Percentiles rank a stretch among this genome's conserved stretches.
Conservation (phyloP, 2,888 invertebrate species). For the Andrena marginata region DNA sequence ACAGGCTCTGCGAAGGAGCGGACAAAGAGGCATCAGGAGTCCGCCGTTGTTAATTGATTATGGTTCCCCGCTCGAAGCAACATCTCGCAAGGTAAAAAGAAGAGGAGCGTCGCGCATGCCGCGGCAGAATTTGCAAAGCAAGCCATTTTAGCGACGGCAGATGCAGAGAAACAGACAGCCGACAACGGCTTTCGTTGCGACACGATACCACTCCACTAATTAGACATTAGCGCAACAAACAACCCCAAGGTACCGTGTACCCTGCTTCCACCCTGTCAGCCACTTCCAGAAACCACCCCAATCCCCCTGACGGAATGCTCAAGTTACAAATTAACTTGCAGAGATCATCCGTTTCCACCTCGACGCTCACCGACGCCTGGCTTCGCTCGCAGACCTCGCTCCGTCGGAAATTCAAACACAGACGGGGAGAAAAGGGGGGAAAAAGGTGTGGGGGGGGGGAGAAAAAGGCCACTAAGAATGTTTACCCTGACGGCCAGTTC, state of each 20-base stretch:
- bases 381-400: constrained; percentile 41
- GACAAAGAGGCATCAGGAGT: not conserved
- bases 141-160: constrained; percentile 57
- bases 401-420: constrained; percentile 67
- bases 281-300: constrained; percentile 68
- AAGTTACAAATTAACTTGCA: constrained; percentile 84
- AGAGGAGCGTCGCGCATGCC: not conserved
- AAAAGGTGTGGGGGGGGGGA: not conserved
- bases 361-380: constrained; percentile 63
- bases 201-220: constrained; percentile 83
- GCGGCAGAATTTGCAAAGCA: constrained; percentile 23
- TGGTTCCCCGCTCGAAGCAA: not conserved
- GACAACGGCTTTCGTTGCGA: constrained; percentile 76
- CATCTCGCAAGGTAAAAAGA: not conserved
- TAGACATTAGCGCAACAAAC: constrained; percentile 84
- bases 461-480: constrained; percentile 31
- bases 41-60: constrained; percentile 13
- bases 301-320: constrained; percentile 78
- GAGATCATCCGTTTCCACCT: constrained; percentile 82
- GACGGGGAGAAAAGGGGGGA: constrained; percentile 38
- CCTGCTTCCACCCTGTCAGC: constrained; percentile 63
- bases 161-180: constrained; percentile 48
- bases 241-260: constrained; percentile 78
- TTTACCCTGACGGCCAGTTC: constrained; percentile 1
- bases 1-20: not conserved